Evolutionary conservation across 2,797 vertebrate genomes (phyloP).

Genomic region (Lagodon rhomboides): DNA sequence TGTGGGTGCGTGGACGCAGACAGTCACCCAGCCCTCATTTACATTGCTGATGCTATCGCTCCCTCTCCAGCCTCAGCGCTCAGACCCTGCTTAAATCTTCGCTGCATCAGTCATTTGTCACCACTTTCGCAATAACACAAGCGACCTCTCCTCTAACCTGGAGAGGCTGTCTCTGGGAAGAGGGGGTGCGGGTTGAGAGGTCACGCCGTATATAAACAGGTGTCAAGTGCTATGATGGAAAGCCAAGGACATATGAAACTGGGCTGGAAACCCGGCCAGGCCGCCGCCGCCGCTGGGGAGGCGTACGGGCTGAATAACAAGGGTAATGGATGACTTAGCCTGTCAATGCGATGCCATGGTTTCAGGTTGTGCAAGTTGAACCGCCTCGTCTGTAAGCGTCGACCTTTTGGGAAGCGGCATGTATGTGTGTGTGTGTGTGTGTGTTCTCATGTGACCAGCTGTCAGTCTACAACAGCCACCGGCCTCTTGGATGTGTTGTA

Average conservation of each 20-base stretch:
- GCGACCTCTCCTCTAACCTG: conserved; percentile 7
- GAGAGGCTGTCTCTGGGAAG: conserved; percentile 29
- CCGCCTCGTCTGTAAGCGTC: conserved; percentile 30
- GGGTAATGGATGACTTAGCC: conserved; percentile 60
- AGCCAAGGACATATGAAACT: conserved; percentile 60
- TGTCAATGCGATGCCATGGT: conserved; percentile 60
- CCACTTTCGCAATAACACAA: conserved; percentile 21
- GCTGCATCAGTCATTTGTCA: conserved; percentile 28
- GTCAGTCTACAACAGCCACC: conserved; percentile 3
- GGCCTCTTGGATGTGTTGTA: conserved; percentile 18
- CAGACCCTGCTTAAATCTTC: conserved; percentile 26
- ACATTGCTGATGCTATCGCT: conserved; percentile 26
- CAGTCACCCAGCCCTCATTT: neutral
- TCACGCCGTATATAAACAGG: conserved; percentile 65
- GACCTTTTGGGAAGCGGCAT: conserved; percentile 41
- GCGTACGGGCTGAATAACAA: conserved; percentile 40
- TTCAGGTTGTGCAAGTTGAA: conserved; percentile 68
- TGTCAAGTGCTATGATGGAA: conserved; percentile 72
- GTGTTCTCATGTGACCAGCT: conserved; percentile 2
- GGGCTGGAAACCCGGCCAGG: conserved; percentile 44
- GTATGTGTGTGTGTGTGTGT: conserved; percentile 1
- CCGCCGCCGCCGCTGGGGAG: neutral
- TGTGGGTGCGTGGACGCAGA: neutral
- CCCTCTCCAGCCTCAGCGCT: neutral
- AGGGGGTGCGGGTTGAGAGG: conserved; percentile 51